Percentiles rank a stretch among this genome's conserved stretches.
These are phyloP conservation scores for Hypsibius dujardini DNA, from an alignment of 1,140 invertebrate species.

Conservation along the genomic window DNA sequence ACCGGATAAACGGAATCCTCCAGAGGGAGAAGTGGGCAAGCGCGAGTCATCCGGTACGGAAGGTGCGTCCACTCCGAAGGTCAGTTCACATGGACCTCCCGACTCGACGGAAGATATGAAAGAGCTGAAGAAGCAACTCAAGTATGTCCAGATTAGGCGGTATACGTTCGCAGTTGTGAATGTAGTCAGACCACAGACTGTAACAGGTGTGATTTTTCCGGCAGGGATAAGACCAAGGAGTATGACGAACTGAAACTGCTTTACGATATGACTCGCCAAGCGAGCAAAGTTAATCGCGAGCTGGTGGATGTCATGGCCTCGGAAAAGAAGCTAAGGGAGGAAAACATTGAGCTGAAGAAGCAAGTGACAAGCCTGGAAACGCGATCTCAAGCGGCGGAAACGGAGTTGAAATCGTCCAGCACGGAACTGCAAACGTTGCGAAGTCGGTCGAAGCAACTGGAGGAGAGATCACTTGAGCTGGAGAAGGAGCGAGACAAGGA, in stretches of 20 bases:
- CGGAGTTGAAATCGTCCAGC: conserved; percentile 44
- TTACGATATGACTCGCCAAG: neutral
- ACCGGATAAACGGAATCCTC: neutral
- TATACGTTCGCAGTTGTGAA: too few species aligned
- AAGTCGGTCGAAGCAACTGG: conserved; percentile 65
- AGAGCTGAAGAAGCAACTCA: conserved; percentile 1
- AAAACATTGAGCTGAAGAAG: conserved; percentile 41
- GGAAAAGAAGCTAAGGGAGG: conserved; percentile 4
- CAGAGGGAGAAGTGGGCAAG: neutral
- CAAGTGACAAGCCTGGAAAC: conserved; percentile 49
- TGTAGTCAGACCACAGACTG: too few species aligned
- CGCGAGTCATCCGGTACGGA: too few species aligned
- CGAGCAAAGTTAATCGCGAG: neutral
- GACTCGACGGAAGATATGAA: too few species aligned
- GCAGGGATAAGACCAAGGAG: conserved; percentile 5
- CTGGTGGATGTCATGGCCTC: neutral
- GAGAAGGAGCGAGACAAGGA: conserved; percentile 30
- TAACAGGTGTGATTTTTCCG: too few species aligned
- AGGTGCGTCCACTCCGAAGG: too few species aligned
- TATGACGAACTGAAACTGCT: conserved; percentile 9
- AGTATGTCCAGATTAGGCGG: too few species aligned
- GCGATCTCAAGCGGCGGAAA: conserved; percentile 38
- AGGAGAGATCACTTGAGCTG: conserved; percentile 52
- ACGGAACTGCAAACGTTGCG: conserved; percentile 38
- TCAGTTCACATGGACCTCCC: too few species aligned